Percentiles rank a stretch among this genome's conserved stretches.
phyloP scores from a whole-genome alignment of 2,113 vertebrate genomes.

The Sapajus apella region DNA sequence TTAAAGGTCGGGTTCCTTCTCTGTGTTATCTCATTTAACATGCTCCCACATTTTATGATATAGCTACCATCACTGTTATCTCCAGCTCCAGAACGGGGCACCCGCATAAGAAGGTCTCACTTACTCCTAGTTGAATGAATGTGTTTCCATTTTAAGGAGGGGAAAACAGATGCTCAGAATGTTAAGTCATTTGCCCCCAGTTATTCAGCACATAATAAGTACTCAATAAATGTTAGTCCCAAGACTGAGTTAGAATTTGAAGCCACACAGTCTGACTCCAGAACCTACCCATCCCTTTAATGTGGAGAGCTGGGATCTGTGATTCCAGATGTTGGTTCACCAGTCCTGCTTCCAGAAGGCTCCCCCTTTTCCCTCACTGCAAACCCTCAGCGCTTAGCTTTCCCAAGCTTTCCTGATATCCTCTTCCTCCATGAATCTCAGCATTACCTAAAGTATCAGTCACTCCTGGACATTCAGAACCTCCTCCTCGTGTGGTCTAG shows the following conservation, averaged over 20 bases:
- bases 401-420: background rate
- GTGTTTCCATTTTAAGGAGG: background rate
- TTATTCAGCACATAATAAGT: background rate
- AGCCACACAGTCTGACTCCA: background rate
- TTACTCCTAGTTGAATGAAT: background rate
- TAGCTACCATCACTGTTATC: background rate
- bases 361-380: too few species aligned
- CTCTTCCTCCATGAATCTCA: background rate
- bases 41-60: too few species aligned
- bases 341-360: background rate
- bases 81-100: background rate
- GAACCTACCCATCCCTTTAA: background rate
- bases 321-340: background rate
- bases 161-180: background rate
- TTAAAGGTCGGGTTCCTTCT: too few species aligned
- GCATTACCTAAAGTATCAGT: background rate
- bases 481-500: background rate
- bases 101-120: background rate
- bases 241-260: background rate
- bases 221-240: background rate
- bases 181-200: background rate
- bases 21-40: background rate
- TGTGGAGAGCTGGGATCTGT: background rate
- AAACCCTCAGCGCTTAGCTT: accelerated
- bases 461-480: background rate